Evolutionary conservation across 2,888 invertebrate genomes (phyloP).

Genomic region (Criorhina ranunculi): DNA sequence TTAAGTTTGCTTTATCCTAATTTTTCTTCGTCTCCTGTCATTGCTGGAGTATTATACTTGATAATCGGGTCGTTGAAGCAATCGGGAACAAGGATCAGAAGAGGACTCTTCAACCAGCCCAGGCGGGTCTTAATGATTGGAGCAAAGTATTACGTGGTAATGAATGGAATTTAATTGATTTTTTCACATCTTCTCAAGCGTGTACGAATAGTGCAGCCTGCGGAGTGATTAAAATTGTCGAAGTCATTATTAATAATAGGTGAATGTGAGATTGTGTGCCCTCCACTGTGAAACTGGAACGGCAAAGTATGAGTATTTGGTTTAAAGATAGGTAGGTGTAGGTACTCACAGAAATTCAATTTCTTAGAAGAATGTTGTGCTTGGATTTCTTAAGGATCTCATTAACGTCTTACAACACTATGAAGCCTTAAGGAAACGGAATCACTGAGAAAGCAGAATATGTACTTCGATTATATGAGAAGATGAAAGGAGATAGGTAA

Average conservation of each 20-base stretch:
- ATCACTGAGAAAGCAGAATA: not conserved
- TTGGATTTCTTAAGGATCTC: not conserved
- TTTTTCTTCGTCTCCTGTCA: constrained; percentile 39
- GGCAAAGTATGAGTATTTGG: constrained; percentile 1
- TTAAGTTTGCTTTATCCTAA: constrained; percentile 70
- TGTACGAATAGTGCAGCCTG: constrained; percentile 5
- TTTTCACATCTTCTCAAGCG: constrained; percentile 19
- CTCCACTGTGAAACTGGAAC: not conserved
- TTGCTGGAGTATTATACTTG: constrained; percentile 36
- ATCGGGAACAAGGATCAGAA: constrained; percentile 59
- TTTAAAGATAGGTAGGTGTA: not conserved
- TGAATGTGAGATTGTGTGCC: constrained; percentile 15
- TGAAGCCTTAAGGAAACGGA: not conserved
- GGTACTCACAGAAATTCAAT: not conserved
- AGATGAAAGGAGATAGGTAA: too few species aligned
- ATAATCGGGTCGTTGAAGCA: constrained; percentile 63
- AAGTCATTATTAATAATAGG: constrained; percentile 23
- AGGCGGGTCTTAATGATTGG: constrained; percentile 38
- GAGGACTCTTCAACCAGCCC: not conserved
- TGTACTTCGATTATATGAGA: too few species aligned
- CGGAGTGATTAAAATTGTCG: constrained; percentile 35
- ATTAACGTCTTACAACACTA: not conserved
- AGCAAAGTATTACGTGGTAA: constrained; percentile 38
- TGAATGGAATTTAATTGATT: constrained; percentile 70
- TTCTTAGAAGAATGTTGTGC: constrained; percentile 2